These are phyloP conservation scores for Xiphophorus birchmanni DNA, from an alignment of 2,797 vertebrate species.

Conservation along the genomic window DNA sequence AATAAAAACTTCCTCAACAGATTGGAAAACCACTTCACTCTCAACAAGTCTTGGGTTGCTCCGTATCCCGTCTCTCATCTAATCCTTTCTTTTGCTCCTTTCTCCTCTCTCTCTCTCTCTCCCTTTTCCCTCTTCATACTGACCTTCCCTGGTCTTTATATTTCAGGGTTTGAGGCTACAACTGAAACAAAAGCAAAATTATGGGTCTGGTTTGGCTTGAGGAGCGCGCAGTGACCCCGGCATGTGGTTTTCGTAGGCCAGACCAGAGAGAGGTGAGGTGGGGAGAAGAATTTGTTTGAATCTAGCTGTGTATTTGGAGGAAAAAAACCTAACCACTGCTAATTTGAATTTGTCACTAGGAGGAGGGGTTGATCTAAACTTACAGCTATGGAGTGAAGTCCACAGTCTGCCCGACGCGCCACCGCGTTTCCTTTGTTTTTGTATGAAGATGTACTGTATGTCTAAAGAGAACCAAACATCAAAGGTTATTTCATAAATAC, in stretches of 20 bases:
- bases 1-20: conserved; percentile 76
- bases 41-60: conserved; percentile 51
- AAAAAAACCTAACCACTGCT: conserved; percentile 78
- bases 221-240: conserved; percentile 81
- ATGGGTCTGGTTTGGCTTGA: conserved; percentile 85
- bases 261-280: conserved; percentile 81
- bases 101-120: conserved; percentile 44
- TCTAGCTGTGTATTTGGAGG: conserved; percentile 79
- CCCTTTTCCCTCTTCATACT: conserved; percentile 55
- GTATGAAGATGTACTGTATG: too few relatives aligned
- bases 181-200: conserved; percentile 89
- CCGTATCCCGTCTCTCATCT: conserved; percentile 37
- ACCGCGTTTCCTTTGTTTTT: conserved; percentile 62
- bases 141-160: conserved; percentile 83
- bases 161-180: conserved; percentile 83
- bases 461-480: not conserved
- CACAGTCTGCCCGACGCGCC: conserved; percentile 65
- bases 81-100: conserved; percentile 45
- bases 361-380: conserved; percentile 74
- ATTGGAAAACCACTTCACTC: conserved; percentile 68
- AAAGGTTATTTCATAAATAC: not conserved
- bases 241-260: conserved; percentile 80
- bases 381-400: conserved; percentile 61
- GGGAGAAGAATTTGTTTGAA: conserved; percentile 83
- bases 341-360: conserved; percentile 84